These are phyloP conservation scores for Brachionus asplanchnoidis DNA, from an alignment of 1,140 invertebrate genomes.

Conservation along the genomic window DNA sequence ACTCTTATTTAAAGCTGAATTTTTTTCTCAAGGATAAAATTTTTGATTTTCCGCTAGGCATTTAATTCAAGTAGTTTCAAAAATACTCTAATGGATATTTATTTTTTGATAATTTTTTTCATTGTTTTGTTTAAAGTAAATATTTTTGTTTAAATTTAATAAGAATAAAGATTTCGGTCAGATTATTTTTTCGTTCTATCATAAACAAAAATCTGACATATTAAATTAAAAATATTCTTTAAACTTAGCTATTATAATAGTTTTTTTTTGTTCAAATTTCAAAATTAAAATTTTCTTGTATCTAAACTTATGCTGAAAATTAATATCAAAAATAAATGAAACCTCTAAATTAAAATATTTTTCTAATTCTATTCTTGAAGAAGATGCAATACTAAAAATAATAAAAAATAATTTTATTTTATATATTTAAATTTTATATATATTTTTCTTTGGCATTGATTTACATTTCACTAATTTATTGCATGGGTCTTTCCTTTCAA, in stretches of 20 bases:
- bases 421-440: too few species aligned
- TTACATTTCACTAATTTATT: too few species aligned
- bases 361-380: too few species aligned
- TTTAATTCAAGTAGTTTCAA: background rate
- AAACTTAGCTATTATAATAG: background rate
- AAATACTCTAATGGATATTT: background rate
- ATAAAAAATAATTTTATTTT: too few species aligned
- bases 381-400: too few species aligned
- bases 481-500: too few species aligned
- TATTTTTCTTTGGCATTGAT: too few species aligned
- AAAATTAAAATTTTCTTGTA: background rate
- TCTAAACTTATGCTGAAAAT: background rate
- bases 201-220: background rate
- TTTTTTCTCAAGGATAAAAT: background rate
- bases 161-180: background rate
- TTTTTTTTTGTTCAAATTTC: background rate
- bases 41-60: background rate
- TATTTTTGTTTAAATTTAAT: background rate
- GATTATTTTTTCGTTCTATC: background rate
- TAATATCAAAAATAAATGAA: background rate
- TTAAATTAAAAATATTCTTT: background rate
- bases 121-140: background rate
- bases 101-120: background rate
- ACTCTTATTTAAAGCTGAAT: background rate
- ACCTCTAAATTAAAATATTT: background rate